Evolutionary conservation across 2,888 invertebrate genomes (phyloP).

Genomic region (Drosophila paramelanica): DNA sequence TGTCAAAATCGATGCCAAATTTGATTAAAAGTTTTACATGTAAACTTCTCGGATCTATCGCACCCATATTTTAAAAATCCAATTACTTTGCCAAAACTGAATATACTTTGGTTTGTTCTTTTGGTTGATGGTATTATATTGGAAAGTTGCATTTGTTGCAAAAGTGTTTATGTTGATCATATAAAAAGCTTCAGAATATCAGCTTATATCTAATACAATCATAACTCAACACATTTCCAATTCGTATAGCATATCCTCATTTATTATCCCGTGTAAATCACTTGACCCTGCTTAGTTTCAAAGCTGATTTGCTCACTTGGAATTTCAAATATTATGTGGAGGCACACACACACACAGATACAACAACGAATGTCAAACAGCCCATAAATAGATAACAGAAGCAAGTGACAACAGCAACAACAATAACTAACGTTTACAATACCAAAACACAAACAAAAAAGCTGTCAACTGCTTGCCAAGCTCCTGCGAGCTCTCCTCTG

Average conservation of each 20-base stretch:
- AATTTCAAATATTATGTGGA: slow-evolving; percentile 35
- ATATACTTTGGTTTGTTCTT: too few species aligned
- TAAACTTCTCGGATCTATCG: too few species aligned
- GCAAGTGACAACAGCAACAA: slow-evolving; percentile 16
- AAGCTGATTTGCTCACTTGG: slow-evolving; percentile 35
- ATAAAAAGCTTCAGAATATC: neutral
- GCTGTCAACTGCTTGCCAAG: slow-evolving; percentile 62
- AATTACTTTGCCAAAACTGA: too few species aligned
- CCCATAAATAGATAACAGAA: slow-evolving; percentile 33
- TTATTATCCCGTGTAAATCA: slow-evolving; percentile 8
- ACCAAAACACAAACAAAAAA: slow-evolving; percentile 46
- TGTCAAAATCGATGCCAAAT: too few species aligned
- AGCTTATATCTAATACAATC: neutral
- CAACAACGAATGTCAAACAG: slow-evolving; percentile 40
- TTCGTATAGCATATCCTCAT: neutral
- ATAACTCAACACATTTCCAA: neutral
- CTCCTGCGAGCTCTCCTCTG: slow-evolving; percentile 39
- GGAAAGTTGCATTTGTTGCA: too few species aligned
- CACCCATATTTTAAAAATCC: too few species aligned
- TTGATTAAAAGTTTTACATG: too few species aligned
- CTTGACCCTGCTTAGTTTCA: slow-evolving; percentile 19
- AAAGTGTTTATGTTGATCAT: too few species aligned
- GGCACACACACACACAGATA: neutral
- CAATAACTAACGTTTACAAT: slow-evolving; percentile 36
- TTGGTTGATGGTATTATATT: too few species aligned